phyloP scores from a whole-genome alignment of 2,113 vertebrate genomes.

The Micronycteris hirsuta region DNA sequence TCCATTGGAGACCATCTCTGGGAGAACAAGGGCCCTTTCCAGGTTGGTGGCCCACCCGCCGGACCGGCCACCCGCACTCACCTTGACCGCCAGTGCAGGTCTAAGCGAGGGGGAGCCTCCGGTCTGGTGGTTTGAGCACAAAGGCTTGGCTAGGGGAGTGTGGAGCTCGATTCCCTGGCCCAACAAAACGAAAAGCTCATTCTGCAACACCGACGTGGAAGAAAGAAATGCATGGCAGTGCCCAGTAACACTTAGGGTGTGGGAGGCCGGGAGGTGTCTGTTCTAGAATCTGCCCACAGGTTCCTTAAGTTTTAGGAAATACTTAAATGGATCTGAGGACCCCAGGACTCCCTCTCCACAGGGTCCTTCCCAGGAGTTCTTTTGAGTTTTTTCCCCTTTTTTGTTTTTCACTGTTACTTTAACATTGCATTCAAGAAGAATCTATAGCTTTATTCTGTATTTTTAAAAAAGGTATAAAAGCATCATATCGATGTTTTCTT shows the following conservation, averaged over 20 bases:
- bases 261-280: fast-evolving
- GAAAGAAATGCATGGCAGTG: fast-evolving
- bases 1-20: conserved; percentile 76
- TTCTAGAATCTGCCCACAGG: background rate
- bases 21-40: conserved; percentile 58
- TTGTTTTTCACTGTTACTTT: fast-evolving
- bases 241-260: fast-evolving
- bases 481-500: background rate
- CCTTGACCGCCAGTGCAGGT: background rate
- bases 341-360: background rate
- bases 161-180: fast-evolving
- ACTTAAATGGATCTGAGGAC: background rate
- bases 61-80: background rate
- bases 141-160: background rate
- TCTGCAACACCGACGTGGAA: fast-evolving
- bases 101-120: fast-evolving
- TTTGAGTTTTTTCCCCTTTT: fast-evolving
- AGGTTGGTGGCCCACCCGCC: conserved; percentile 58
- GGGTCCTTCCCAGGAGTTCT: fast-evolving
- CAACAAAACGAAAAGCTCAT: fast-evolving
- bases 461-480: background rate
- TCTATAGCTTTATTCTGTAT: background rate
- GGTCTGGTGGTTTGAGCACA: background rate
- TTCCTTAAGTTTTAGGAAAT: background rate
- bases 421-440: background rate